Conservation (phyloP, 35 echinoderm and acorn worm species). For the Anneissia japonica region DNA sequence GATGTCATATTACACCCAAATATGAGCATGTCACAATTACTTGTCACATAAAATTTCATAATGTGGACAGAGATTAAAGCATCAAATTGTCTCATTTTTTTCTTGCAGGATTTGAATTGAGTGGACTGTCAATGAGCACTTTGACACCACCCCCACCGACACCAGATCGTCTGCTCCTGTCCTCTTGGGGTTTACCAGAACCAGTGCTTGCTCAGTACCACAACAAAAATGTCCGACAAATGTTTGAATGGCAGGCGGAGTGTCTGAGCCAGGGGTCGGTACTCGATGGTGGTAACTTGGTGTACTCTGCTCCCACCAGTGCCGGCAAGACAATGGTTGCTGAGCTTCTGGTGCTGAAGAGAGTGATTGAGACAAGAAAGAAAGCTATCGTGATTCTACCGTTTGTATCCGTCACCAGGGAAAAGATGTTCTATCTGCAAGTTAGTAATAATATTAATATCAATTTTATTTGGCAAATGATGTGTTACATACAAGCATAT, state of each 20-base stretch:
- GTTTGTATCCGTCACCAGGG: conserved; percentile 83
- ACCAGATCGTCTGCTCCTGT: conserved; percentile 48
- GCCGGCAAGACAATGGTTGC: conserved; percentile 97
- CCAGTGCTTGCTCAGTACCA: conserved; percentile 76
- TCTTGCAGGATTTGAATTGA: conserved; percentile 3
- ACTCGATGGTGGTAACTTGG: conserved; percentile 80
- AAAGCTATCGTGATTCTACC: conserved; percentile 91
- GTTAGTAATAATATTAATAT: conserved; percentile 39
- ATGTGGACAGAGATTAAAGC: no score
- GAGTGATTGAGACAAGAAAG: conserved; percentile 88
- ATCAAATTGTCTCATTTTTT: background rate
- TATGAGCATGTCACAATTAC: no score
- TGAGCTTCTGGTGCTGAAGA: conserved; percentile 82
- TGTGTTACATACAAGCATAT: no score
- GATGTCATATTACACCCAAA: background rate
- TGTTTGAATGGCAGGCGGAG: conserved; percentile 97
- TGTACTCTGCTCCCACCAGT: conserved; percentile 95
- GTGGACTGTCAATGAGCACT: background rate
- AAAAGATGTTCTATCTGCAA: conserved; percentile 99
- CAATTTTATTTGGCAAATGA: no score
- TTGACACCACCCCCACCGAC: conserved; percentile 36
- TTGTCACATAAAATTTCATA: background rate
- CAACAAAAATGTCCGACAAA: conserved; percentile 48
- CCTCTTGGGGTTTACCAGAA: conserved; percentile 85
- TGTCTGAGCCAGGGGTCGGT: conserved; percentile 61